Percentiles rank a stretch among this genome's conserved stretches.
phyloP scores from a whole-genome alignment of 1,140 invertebrate species.

The Lepidostoma basale region DNA sequence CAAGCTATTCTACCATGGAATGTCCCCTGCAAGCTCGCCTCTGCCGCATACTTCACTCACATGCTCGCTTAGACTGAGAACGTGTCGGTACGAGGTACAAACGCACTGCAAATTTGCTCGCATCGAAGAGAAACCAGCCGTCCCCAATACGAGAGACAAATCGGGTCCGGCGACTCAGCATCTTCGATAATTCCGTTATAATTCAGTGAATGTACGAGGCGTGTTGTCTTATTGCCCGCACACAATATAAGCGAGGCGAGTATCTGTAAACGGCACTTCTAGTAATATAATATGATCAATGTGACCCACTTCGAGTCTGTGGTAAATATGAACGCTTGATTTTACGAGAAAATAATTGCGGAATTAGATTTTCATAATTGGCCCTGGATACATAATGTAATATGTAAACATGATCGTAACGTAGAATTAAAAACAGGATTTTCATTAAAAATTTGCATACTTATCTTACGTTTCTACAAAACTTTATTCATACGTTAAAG shows the following conservation, averaged over 20 bases:
- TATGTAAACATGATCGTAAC: background rate
- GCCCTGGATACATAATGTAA: background rate
- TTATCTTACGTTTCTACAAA: no score
- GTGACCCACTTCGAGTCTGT: background rate
- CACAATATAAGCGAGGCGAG: background rate
- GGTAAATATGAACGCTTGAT: background rate
- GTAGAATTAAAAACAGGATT: background rate
- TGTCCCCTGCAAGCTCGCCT: no score
- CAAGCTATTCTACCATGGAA: no score
- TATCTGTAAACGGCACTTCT: background rate
- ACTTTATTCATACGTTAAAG: no score
- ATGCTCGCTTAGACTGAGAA: no score
- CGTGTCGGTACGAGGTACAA: no score
- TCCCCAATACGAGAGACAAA: background rate
- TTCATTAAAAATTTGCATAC: no score
- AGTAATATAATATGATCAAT: background rate
- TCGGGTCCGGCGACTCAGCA: conserved; percentile 19
- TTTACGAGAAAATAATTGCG: background rate
- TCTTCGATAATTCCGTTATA: conserved; percentile 30
- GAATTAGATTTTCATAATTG: background rate
- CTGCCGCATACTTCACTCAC: no score
- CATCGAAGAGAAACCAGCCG: conserved; percentile 12
- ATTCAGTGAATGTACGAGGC: conserved; percentile 18
- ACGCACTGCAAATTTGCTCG: background rate
- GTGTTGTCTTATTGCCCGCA: background rate